phyloP scores from a whole-genome alignment of 2,888 invertebrate genomes.

The Volucella bombylans region DNA sequence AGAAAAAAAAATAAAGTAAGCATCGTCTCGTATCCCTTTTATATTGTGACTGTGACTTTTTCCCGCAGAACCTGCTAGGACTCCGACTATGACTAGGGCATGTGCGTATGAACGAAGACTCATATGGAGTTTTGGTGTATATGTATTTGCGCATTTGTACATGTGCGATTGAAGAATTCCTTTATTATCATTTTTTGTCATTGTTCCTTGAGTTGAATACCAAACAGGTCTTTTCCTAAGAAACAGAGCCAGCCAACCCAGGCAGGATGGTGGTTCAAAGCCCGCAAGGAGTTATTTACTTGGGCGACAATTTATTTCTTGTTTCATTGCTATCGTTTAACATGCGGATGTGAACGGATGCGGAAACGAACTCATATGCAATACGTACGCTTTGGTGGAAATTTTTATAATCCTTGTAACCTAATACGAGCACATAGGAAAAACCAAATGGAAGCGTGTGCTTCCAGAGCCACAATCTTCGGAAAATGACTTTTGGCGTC shows the following conservation, averaged over 20 bases:
- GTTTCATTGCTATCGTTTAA: conserved; percentile 58
- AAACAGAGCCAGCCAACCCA: neutral
- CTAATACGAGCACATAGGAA: conserved; percentile 18
- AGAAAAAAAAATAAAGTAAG: neutral
- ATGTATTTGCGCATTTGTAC: conserved; percentile 59
- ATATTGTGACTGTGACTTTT: neutral
- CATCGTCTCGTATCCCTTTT: conserved; percentile 31
- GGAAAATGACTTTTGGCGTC: conserved; percentile 41
- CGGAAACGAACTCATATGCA: neutral
- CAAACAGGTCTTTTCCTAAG: conserved; percentile 49
- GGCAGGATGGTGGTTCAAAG: no score
- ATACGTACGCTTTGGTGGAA: conserved; percentile 2
- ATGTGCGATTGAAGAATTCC: conserved; percentile 72
- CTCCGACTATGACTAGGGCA: neutral
- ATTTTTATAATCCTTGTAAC: conserved; percentile 54
- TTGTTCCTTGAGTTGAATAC: conserved; percentile 71
- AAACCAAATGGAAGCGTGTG: conserved; percentile 2
- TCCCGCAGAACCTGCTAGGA: neutral
- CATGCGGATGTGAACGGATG: conserved; percentile 21
- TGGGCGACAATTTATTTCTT: conserved; percentile 65
- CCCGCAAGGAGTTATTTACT: conserved; percentile 33
- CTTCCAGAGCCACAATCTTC: neutral
- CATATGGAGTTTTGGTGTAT: conserved; percentile 15
- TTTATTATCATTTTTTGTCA: conserved; percentile 74
- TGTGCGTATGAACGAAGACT: neutral